Evolutionary conservation across 2,113 vertebrate species (phyloP).

Genomic region (Sciurus niger): DNA sequence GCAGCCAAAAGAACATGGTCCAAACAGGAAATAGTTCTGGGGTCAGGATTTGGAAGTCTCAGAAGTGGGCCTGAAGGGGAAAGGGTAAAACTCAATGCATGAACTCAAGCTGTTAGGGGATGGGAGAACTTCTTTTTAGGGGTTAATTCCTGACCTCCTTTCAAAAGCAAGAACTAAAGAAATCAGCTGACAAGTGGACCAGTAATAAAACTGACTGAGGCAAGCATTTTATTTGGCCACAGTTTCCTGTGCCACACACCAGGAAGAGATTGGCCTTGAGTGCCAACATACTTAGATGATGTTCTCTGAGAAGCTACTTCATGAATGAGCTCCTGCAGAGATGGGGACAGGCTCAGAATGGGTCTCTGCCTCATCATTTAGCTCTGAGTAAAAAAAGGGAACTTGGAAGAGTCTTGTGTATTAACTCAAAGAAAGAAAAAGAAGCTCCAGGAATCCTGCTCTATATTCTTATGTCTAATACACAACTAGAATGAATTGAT

Average conservation of each 20-base stretch:
- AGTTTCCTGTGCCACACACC: slow-evolving; percentile 34
- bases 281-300: background rate
- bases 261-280: background rate
- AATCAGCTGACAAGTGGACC: background rate
- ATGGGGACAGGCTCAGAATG: background rate
- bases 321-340: background rate
- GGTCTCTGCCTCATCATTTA: background rate
- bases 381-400: background rate
- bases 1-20: slow-evolving; percentile 33
- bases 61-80: background rate
- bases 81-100: background rate
- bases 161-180: background rate
- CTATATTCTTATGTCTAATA: background rate
- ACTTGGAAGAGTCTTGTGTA: background rate
- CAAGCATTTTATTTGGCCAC: slow-evolving; percentile 43
- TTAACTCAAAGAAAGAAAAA: slow-evolving; percentile 9
- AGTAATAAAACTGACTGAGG: slow-evolving; percentile 27
- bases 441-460: slow-evolving; percentile 17
- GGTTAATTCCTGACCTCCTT: background rate
- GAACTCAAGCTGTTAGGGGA: background rate
- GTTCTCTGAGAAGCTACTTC: slow-evolving; percentile 21
- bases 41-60: slow-evolving; percentile 8
- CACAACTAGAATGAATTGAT: slow-evolving; percentile 12
- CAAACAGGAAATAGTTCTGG: slow-evolving; percentile 33
- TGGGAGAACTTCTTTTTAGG: background rate